Evolutionary conservation across 2,797 vertebrate genomes (phyloP), one percentile per base, ranked within the genome.

Genomic region (Gallinago nigripennis): DNA sequence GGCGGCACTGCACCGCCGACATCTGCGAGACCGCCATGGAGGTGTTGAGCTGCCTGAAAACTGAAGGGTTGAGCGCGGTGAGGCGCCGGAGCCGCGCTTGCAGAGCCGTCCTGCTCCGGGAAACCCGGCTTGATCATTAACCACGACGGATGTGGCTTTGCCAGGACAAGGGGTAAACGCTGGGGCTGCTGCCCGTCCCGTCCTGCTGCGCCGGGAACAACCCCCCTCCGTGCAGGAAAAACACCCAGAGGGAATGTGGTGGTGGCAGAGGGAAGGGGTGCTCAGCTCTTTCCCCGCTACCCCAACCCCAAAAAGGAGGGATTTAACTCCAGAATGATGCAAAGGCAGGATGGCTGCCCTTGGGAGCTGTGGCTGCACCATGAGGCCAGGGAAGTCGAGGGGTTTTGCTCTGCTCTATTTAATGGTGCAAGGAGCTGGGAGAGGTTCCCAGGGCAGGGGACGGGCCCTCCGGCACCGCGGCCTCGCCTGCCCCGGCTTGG

Each of bases 1-100:
- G 98, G 88, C 99, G 99, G 96, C 99, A 99, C 97, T 99, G 99
- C 86, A 99, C 99, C 0, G 99, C 98, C 0, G 99, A 98, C 96
- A 99, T 99, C 88, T 99, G 99, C 23, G 99, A 99, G 95, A 99
- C 98, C 0, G 99, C 99, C 27, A 99, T 99, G 64, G 99, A 99
- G 1, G 99, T 99, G 98, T 99, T 99, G 94, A 99, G 99, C 97
- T 99, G 99, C 86, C 99, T 98, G 91, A 99, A 98, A 60, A 98
- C 98, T 98, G 96, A 18, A n/a, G 37, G 39, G 41, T 35, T 51
- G 72, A 76, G 82, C 4, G 1, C 4, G 5, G 72, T 95, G 81
- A 95, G 85, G 69, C 0, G 7, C 65, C 19, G 0, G n/a, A 7
- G 3, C 89, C 0, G 1, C 82, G 89, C 89, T 76, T 89, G 82